Evolutionary conservation across 2,797 vertebrate species (phyloP), one percentile per base, ranked within the genome.

Genomic region (Bucorvus abyssinicus): DNA sequence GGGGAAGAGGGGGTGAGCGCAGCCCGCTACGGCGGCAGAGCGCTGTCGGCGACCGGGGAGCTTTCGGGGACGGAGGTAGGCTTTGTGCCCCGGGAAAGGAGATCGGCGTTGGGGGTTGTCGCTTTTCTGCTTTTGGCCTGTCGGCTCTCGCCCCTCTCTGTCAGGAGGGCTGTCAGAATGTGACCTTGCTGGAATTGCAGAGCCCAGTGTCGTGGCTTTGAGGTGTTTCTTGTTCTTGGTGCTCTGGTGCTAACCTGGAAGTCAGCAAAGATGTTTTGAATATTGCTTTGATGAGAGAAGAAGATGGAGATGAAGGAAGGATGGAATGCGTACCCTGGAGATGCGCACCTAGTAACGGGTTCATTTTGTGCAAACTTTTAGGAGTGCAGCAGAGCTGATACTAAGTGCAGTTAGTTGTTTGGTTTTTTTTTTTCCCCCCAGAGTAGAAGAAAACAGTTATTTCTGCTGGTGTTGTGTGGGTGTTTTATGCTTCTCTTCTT

Each of bases 381-480:
- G 94, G 26, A 79, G 56, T 1, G 0, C 16, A 1, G 52, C 60
- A 2, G 23, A 26, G 34, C 45, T 50, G 47, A 0, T 23, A 4
- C 3, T 0, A 19, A 18, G 40, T 0, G 40, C 36, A 1, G 0
- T 1, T n/a, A 14, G 15, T n/a, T 14, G 5, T 40, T 21, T 40
- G 15, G 9, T 9, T 4, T 6, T 14, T 15, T 53, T 29, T 7
- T 53, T 53, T 53, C 9, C 8, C 23, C 12, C 13, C 2, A 0
- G 17, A 69, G 9, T 1, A 36, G 6, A 22, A n/a, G 9, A 29
- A 45, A 49, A 4, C 10, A 12, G 23, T 36, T 69, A 17, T 68
- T 52, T 63, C 55, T n/a, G 0, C 29, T 20, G 0, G 14, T 8
- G 12, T 8, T 7, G 0, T 7, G 22, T 14, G 10, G 5, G 16